These are phyloP conservation scores for Nasonia vitripennis DNA, from an alignment of 1,140 invertebrate species.

Conservation along the genomic window DNA sequence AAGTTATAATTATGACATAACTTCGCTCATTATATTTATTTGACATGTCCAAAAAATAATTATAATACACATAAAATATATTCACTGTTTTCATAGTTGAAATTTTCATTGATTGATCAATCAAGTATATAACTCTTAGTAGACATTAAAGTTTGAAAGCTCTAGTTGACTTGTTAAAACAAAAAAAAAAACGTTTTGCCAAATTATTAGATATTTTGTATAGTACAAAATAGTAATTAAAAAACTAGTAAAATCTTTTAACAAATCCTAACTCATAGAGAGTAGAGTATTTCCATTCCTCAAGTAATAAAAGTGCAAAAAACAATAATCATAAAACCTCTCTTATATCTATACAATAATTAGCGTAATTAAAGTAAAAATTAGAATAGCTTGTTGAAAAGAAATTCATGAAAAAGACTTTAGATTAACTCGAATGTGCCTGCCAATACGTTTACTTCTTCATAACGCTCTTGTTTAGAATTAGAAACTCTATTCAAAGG, in stretches of 20 bases:
- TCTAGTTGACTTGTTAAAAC: slow-evolving; percentile 35
- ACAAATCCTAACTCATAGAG: slow-evolving; percentile 40
- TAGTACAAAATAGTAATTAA: slow-evolving; percentile 45
- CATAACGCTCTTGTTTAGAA: slow-evolving; percentile 71
- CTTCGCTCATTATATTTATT: slow-evolving; percentile 52
- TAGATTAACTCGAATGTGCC: slow-evolving; percentile 75
- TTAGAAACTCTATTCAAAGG: slow-evolving; percentile 69
- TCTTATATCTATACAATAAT: slow-evolving; percentile 59
- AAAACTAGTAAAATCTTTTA: slow-evolving; percentile 45
- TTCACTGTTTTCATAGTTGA: slow-evolving; percentile 50
- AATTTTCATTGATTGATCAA: slow-evolving; percentile 47
- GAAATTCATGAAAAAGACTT: slow-evolving; percentile 52
- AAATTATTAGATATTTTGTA: slow-evolving; percentile 47
- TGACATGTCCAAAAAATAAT: slow-evolving; percentile 48
- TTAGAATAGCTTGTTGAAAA: slow-evolving; percentile 49
- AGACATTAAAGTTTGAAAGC: not conserved
- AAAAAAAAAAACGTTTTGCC: slow-evolving; percentile 18
- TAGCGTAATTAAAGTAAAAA: slow-evolving; percentile 50
- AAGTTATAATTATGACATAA: slow-evolving; percentile 41
- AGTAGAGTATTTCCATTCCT: slow-evolving; percentile 45
- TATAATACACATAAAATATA: slow-evolving; percentile 50
- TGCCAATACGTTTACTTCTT: slow-evolving; percentile 73
- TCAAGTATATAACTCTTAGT: slow-evolving; percentile 18
- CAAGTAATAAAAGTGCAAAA: slow-evolving; percentile 46
- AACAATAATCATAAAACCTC: slow-evolving; percentile 37